Percentiles rank a stretch among this genome's conserved stretches.
phyloP scores from a whole-genome alignment of 2,113 vertebrate species.

The Saccopteryx bilineata region DNA sequence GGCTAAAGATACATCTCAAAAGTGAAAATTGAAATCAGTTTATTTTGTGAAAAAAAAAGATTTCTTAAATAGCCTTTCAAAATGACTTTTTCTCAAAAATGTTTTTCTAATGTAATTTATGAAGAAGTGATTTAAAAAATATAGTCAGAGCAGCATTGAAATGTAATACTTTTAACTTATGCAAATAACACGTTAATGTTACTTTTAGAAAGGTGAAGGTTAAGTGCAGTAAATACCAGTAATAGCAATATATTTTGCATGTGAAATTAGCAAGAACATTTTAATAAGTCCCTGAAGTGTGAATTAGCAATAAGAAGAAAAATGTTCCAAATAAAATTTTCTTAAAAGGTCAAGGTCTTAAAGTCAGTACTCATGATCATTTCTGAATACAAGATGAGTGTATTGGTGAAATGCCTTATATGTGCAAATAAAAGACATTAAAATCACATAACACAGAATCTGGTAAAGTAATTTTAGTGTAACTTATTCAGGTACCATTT shows the following conservation, averaged over 20 bases:
- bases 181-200: conserved; percentile 60
- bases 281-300: conserved; percentile 84
- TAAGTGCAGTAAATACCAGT: conserved; percentile 80
- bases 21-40: conserved; percentile 11
- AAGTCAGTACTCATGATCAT: conserved; percentile 72
- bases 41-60: neutral
- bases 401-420: conserved; percentile 43
- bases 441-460: neutral
- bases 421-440: conserved; percentile 52
- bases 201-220: conserved; percentile 74
- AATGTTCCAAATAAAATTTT: conserved; percentile 85
- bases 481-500: neutral
- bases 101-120: conserved; percentile 38
- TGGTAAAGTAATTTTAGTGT: neutral
- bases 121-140: conserved; percentile 48
- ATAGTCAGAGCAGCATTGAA: neutral
- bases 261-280: conserved; percentile 81
- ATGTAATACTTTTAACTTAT: conserved; percentile 54
- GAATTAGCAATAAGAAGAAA: conserved; percentile 85
- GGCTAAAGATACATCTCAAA: neutral
- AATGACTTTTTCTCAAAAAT: conserved; percentile 48
- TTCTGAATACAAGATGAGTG: conserved; percentile 60
- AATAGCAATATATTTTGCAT: conserved; percentile 77
- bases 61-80: neutral
- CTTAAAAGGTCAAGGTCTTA: conserved; percentile 81